phyloP scores from a whole-genome alignment of 30 jellyfish, hydroid and myxozoan genomes.

The Catostylus mosaicus region DNA sequence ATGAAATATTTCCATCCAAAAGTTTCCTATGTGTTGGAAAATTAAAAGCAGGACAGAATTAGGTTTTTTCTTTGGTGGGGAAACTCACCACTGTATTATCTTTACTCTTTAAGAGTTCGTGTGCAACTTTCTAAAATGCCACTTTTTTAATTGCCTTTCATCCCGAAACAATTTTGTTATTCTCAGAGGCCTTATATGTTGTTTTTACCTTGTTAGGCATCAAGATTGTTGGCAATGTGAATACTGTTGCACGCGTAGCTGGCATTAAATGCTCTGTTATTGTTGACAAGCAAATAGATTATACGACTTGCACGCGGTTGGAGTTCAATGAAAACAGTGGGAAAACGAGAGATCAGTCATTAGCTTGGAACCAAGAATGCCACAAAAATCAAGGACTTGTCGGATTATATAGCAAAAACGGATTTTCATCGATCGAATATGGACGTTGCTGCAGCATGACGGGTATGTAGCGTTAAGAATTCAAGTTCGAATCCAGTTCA shows the following conservation, averaged over 20 bases:
- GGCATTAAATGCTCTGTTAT: slow-evolving; percentile 77
- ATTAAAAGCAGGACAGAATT: too few relatives aligned
- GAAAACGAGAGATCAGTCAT: slow-evolving; percentile 25
- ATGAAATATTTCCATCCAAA: too few relatives aligned
- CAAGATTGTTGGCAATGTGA: slow-evolving; percentile 27
- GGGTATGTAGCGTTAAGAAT: too few relatives aligned
- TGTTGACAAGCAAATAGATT: slow-evolving; percentile 49
- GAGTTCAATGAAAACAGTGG: slow-evolving; percentile 22
- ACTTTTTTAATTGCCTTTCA: too few relatives aligned
- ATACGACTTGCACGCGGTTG: slow-evolving; percentile 42
- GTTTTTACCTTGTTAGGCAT: slow-evolving; percentile 32
- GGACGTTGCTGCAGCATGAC: slow-evolving; percentile 79
- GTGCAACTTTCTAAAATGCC: too few relatives aligned
- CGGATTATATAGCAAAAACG: slow-evolving; percentile 55
- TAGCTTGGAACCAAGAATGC: slow-evolving; percentile 78
- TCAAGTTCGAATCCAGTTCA: too few relatives aligned
- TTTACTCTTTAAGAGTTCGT: too few relatives aligned
- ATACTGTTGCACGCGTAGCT: slow-evolving; percentile 21
- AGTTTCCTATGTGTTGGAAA: too few relatives aligned
- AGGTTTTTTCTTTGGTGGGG: too few relatives aligned
- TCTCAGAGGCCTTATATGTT: too few relatives aligned
- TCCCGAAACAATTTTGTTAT: too few relatives aligned
- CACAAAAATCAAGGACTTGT: slow-evolving; percentile 69
- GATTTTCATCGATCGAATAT: slow-evolving; percentile 53
- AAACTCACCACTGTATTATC: too few relatives aligned